Percentiles rank a stretch among this genome's conserved stretches.
phyloP scores from a whole-genome alignment of 2,113 vertebrate genomes.

The Gymnogyps californianus region DNA sequence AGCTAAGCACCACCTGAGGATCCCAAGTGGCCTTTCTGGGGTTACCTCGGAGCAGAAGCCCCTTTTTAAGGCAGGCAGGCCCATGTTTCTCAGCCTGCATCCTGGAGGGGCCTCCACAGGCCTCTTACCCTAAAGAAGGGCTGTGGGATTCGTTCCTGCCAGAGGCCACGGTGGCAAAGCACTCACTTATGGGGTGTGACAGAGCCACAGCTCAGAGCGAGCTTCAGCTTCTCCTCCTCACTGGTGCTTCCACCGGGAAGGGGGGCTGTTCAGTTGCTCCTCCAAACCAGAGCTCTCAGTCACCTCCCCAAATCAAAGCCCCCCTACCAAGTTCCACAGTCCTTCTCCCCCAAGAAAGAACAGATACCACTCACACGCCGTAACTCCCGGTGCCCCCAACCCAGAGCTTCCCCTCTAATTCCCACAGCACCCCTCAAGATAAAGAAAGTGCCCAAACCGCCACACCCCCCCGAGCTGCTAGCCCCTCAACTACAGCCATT shows the following conservation, averaged over 20 bases:
- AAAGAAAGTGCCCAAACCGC: not conserved
- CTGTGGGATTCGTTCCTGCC: not conserved
- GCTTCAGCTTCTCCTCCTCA: not conserved
- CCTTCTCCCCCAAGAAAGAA: no score
- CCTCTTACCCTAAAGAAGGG: not conserved
- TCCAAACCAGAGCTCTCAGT: not conserved
- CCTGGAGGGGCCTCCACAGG: not conserved
- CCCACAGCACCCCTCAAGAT: not conserved
- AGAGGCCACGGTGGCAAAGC: rapidly evolving
- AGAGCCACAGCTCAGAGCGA: not conserved
- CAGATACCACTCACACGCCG: rapidly evolving
- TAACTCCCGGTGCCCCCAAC: rapidly evolving
- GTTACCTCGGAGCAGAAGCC: not conserved
- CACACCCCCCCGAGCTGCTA: rapidly evolving
- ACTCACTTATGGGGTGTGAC: rapidly evolving
- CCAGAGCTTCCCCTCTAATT: no score
- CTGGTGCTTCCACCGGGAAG: rapidly evolving
- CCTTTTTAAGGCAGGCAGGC: not conserved
- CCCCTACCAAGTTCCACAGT: not conserved
- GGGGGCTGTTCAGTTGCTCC: no score
- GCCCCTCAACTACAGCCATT: not conserved
- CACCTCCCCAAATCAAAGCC: not conserved
- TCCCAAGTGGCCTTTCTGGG: not conserved
- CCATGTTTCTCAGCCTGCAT: rapidly evolving
- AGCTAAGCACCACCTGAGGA: not conserved